Evolutionary conservation across 1,140 invertebrate genomes (phyloP), one percentile per base, ranked within the genome.

Genomic region (Drosophila lini): DNA sequence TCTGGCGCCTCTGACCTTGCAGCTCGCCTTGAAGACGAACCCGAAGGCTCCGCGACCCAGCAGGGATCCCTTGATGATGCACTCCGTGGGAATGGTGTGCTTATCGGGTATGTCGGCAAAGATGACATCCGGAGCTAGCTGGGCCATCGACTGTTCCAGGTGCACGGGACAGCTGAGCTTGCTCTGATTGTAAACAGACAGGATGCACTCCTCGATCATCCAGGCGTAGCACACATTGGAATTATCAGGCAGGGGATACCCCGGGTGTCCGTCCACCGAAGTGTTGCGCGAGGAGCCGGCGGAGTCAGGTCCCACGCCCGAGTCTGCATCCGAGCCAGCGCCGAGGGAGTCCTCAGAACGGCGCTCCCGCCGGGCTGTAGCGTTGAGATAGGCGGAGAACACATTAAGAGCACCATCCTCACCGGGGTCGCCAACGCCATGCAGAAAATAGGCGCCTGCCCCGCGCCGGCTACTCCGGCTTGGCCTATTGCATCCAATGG

Each of bases 31-130:
- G 91, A 98, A 98, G 1, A 99, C 99, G 91, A 99, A 98, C 1
- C 99, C 98, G 94, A 99, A 99, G 0, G 98, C 98, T 0, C 99
- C 99, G 38, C 98, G 95, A 0, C 99, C 99, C n/a, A 98, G 93
- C 90, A 98, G 93, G 65, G 95, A 94, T 1, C 96, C 97, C 55
- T 96, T 93, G 38, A 95, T 95, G 5, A 99, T 95, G 64, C 96
- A 95, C 44, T 98, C 96, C 41, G 96, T 94, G 71, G 95, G 95
- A 45, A 98, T 96, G 1, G 98, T 93, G 61, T 96, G 94, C 45
- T 95, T 93, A 34, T 96, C 95, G 3, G 96, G 96, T 16, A 99
- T 93, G 93, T 99, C 98, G 64, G 97, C 93, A 80, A 99, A 98
- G 86, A 96, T 95, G 28, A 95, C 94, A 93, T 97, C 96, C 3